Evolutionary conservation across 1,140 invertebrate genomes (phyloP), one percentile per base, ranked within the genome.

Genomic region (Drosophila hydei): DNA sequence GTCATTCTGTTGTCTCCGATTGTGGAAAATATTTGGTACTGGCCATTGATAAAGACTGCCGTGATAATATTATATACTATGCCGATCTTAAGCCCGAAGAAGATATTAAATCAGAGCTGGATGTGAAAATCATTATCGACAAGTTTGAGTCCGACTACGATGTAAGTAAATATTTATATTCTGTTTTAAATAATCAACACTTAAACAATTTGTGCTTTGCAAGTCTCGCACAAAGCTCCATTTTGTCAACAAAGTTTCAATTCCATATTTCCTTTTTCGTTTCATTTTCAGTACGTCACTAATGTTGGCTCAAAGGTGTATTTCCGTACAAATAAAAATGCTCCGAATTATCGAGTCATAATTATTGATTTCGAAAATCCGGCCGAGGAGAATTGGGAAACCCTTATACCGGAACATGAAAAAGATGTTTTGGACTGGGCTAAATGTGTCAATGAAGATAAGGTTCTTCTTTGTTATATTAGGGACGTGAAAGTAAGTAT

Each of bases 101-200:
- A 79, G 93, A 94, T 50, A 94, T 96, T 52, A 91, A 79, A 14
- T 94, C 93, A 18, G 94, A 94, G 88, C 91, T 97, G 18, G 84
- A 92, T 25, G 92, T 97, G 12, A 95, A 93, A 18, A 94, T 95
- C 91, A 94, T 99, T 77, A 95, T 99, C 23, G 95, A 96, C 77
- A 96, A 97, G 92, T 96, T 98, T 91, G 97, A 99, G 92, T 96
- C 97, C 16, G 97, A 99, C 92, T 99, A 98, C 93, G 96, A 98
- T 92, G 97, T 98, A 92, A 92, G 91, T 92, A 23, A 4, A 9
- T 43, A 12, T 30, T 30, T 30, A 30, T 30, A 30, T 30, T 30
- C 8, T 30, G 27, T 4, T 30, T 30, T 30, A 19, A 36, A 19
- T 38, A 33, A 54, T 21, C n/a, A n/a, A n/a, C n/a, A n/a, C n/a